Conservation (phyloP, 2,113 vertebrate species). For the Micronycteris hirsuta region DNA sequence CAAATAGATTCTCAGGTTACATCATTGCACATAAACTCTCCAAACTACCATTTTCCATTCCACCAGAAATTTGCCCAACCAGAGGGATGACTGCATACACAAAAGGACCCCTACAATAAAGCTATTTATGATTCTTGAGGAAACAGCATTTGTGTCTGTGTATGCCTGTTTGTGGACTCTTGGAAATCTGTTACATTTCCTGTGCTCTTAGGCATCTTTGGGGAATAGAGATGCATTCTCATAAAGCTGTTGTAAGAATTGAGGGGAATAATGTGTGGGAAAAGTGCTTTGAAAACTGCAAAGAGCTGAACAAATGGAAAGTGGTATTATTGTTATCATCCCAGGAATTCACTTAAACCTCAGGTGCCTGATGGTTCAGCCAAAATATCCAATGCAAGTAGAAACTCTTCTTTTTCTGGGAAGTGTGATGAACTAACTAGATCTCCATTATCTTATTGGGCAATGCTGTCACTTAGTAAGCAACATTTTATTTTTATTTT, state of each 20-base stretch:
- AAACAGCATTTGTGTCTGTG: background rate
- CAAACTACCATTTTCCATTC: background rate
- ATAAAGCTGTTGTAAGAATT: background rate
- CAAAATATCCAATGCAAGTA: background rate
- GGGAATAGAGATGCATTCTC: background rate
- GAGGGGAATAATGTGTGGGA: background rate
- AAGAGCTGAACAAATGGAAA: background rate
- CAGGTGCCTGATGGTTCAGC: background rate
- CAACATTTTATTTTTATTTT: background rate
- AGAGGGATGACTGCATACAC: background rate
- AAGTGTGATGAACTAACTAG: background rate
- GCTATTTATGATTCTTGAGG: background rate
- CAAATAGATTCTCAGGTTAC: background rate
- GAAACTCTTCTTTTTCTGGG: background rate
- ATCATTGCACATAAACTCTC: background rate
- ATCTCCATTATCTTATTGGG: background rate
- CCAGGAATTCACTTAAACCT: background rate
- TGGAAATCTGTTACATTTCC: background rate
- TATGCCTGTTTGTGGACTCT: background rate
- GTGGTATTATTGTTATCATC: accelerated
- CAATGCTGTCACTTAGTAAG: background rate
- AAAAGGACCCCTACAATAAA: background rate
- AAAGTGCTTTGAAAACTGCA: background rate
- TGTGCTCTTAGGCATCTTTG: background rate
- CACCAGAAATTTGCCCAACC: background rate